Evolutionary conservation across 1,140 invertebrate genomes (phyloP), one percentile per base, ranked within the genome.

Genomic region (Euura lappo): DNA sequence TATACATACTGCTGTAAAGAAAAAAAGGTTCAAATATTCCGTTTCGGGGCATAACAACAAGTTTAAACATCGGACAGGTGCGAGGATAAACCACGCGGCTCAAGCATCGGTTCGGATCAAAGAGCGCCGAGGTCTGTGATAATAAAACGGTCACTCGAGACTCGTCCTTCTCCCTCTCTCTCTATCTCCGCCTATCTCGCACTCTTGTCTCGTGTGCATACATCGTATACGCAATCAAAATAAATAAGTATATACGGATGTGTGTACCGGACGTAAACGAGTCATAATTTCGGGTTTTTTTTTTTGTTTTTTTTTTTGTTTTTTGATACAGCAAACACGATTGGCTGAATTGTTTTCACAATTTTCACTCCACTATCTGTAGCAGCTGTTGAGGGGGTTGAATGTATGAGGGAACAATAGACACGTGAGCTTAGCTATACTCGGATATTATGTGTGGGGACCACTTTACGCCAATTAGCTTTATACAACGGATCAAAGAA

Each of bases 381-480:
- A 1, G 28, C 28, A 28, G 28, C n/a, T n/a, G n/a, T 28, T 28
- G 28, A 28, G 28, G 28, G 28, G 28, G 28, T 28, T 28, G 28
- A 28, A 28, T 28, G 28, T 28, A 28, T 28, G 28, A 28, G 28
- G 28, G 28, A 28, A 3, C 66, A 67, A 67, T 67, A 28, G 43
- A 67, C 66, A 3, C 43, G 66, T 67, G 6, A 44, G 66, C 6
- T 6, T n/a, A n/a, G 28, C 7, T 67, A 2, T 67, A 28, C 28
- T 67, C 66, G n/a, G 66, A 7, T 8, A 7, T 44, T 8, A 13
- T 44, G 66, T 13, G 66, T 1, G n/a, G 66, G 66, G 66, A 13
- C 43, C 66, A 67, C 66, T 67, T 67, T 67, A 67, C 66, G 66
- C 43, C 66, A 67, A 67, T 67, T 67, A 67, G 66, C 66, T 13